Conservation (phyloP, 2,113 vertebrate genomes). For the Apteryx mantelli region DNA sequence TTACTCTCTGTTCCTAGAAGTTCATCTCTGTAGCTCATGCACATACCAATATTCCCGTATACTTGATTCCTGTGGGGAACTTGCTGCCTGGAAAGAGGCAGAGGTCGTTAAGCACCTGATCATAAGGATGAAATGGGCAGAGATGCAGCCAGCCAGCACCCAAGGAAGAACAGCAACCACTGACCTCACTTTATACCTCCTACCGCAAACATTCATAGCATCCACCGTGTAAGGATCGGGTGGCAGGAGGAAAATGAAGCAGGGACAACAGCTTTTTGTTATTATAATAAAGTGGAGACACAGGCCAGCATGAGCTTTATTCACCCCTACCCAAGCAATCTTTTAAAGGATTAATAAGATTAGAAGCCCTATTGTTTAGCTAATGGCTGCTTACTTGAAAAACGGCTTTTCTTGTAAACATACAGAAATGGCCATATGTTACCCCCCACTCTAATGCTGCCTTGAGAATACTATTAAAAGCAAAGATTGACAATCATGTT, state of each 20-base stretch:
- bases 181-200: background rate
- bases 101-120: background rate
- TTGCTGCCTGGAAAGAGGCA: background rate
- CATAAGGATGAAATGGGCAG: background rate
- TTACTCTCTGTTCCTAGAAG: background rate
- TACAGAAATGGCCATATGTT: conserved; percentile 56
- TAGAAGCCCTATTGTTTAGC: conserved; percentile 61
- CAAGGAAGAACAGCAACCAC: background rate
- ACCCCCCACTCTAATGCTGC: background rate
- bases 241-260: background rate
- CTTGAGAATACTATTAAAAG: background rate
- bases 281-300: conserved; percentile 25
- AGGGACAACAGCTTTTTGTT: background rate
- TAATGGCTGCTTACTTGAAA: conserved; percentile 66
- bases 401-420: conserved; percentile 55
- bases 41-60: background rate
- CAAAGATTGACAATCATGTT: background rate
- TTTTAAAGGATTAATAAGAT: conserved; percentile 73
- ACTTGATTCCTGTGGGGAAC: background rate
- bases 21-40: background rate
- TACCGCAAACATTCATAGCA: background rate
- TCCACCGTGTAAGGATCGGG: background rate
- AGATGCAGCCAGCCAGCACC: background rate
- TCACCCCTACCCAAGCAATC: conserved; percentile 17
- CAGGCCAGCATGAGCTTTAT: conserved; percentile 2